phyloP scores from a whole-genome alignment of 2,888 invertebrate genomes.

The Euphydryas editha region DNA sequence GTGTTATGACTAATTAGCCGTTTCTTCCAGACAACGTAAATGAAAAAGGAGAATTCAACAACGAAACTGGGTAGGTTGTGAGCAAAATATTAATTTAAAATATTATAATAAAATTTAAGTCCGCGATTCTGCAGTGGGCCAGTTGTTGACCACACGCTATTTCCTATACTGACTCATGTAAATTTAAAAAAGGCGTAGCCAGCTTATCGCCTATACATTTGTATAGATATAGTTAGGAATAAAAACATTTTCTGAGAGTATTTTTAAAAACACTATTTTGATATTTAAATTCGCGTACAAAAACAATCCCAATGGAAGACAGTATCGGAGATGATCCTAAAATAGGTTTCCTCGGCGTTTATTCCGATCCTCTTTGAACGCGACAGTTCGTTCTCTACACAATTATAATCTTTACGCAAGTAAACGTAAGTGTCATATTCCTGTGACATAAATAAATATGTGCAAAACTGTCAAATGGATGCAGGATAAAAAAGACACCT shows the following conservation, averaged over 20 bases:
- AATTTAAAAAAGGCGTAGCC: neutral
- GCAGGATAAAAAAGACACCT: slow-evolving; percentile 19
- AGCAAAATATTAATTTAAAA: too few species aligned
- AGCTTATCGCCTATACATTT: neutral
- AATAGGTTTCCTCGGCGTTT: slow-evolving; percentile 9
- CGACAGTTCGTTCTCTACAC: neutral
- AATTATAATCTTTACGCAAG: slow-evolving; percentile 5
- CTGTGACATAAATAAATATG: slow-evolving; percentile 1
- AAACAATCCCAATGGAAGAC: slow-evolving; percentile 10
- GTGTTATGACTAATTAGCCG: too few species aligned
- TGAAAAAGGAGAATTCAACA: too few species aligned
- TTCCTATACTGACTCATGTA: too few species aligned
- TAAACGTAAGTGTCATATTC: slow-evolving; percentile 8
- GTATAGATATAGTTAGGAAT: neutral
- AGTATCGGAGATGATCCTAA: slow-evolving; percentile 13
- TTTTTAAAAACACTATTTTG: slow-evolving; percentile 4
- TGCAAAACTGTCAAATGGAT: slow-evolving; percentile 25
- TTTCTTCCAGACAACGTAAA: too few species aligned
- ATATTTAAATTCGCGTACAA: slow-evolving; percentile 8
- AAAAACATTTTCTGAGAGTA: neutral
- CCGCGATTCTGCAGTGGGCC: too few species aligned
- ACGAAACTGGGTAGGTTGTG: too few species aligned
- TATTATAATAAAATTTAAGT: too few species aligned
- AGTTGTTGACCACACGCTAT: too few species aligned
- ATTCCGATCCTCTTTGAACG: slow-evolving; percentile 1